Base-by-base conservation (phyloP, 37 sponge, comb jelly and placozoan species). In the Agelas oroides region DNA sequence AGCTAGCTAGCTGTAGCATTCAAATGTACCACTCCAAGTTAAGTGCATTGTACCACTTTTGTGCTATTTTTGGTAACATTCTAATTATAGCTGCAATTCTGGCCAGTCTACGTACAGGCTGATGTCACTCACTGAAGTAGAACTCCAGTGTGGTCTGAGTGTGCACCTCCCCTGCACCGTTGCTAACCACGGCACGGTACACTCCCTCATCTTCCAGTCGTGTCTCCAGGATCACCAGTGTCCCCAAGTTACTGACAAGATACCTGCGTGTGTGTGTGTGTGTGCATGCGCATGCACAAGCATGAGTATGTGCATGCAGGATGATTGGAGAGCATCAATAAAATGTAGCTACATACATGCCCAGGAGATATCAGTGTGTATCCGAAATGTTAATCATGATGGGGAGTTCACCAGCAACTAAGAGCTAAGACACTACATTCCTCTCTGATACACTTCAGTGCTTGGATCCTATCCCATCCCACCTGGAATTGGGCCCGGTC, bases 161-260 rank as follows among this genome's bases (percentile, higher is more conserved):
- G 14, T 23, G 32, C 17, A 86, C 61, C 18, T 30, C 15, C 21
- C 86, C 78, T 23, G 86, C 86, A 20, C 86, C 86, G 59, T 86
- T 86, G 38, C 46, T 58, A 27, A 65, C 30, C 8, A 71, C 54
- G 3, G 70, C 89, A 36, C 72, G 27, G 53, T 77, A 89, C 5
- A 61, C 34, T 16, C 89, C 81, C 8, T 37, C 34, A 77, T 77
- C 75, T 28, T 60, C 59, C 12, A 76, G 31, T 31, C 5, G 3
- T 40, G 84, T 70, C 27, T 77, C 71, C 31, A 67, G 27, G n/a
- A 86, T 70, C 3, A 86, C 39, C 78, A 86, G 60, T 2, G 70
- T 38, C 35, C 86, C 86, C 27, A 21, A 21, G 1, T 57, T 19
- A 1, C 75, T 76, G 34, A 77, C 33, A 17, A 78, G 8, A 59